phyloP scores from a whole-genome alignment of 2,888 invertebrate species.

The Aspidiotus destructor region DNA sequence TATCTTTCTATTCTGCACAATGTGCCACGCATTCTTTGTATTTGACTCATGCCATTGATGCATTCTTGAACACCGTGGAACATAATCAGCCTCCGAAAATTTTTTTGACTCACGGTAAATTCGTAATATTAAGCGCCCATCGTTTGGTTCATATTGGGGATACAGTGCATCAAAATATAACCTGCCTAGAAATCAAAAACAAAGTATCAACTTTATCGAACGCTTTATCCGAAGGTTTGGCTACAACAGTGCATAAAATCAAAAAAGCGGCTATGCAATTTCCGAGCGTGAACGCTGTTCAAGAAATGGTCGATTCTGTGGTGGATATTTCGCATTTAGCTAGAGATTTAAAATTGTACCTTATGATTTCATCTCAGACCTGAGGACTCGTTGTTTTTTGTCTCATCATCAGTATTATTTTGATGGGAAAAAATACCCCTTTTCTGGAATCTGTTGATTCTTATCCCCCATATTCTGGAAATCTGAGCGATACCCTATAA shows the following conservation, averaged over 20 bases:
- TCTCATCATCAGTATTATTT: too few relatives aligned
- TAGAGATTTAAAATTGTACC: conserved; percentile 41
- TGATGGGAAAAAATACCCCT: too few relatives aligned
- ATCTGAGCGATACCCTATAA: too few relatives aligned
- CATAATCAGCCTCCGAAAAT: conserved; percentile 86
- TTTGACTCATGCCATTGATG: conserved; percentile 80
- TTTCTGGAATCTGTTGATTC: too few relatives aligned
- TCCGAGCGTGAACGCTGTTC: conserved; percentile 80
- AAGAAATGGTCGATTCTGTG: conserved; percentile 87
- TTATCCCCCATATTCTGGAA: too few relatives aligned
- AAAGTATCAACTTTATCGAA: conserved; percentile 67
- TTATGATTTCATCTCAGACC: conserved; percentile 9
- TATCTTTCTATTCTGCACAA: conserved; percentile 80
- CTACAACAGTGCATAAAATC: conserved; percentile 73
- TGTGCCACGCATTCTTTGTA: conserved; percentile 74
- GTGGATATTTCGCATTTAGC: conserved; percentile 76
- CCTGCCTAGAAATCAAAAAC: conserved; percentile 60
- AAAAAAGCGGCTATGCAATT: conserved; percentile 86
- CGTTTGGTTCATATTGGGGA: conserved; percentile 90
- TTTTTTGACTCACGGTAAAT: conserved; percentile 70
- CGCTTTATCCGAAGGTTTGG: conserved; percentile 68
- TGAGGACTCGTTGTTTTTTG: background rate
- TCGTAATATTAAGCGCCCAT: conserved; percentile 87
- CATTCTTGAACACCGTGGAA: conserved; percentile 82
- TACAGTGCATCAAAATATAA: conserved; percentile 77